Evolutionary conservation across 2,797 vertebrate genomes (phyloP), one percentile per base, ranked within the genome.

Genomic region (Heteromormyrus szaboi): DNA sequence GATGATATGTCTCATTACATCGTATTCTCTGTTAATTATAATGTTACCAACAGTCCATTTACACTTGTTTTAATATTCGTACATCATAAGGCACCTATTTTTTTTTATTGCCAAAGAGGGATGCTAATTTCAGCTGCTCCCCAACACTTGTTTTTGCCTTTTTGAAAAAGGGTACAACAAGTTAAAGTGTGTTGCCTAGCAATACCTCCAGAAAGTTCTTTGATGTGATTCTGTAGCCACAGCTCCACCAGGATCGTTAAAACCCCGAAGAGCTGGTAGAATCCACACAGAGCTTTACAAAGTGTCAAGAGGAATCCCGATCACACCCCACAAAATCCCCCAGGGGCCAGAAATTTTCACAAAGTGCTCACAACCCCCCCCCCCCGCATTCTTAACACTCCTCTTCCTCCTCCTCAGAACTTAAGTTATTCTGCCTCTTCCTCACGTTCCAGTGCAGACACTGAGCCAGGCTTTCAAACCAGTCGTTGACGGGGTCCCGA

Each of bases 381-480:
- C 33, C n/a, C 83, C 11, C 19, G 46, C 17, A 4, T 65, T 25
- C 79, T 46, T 25, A 41, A 50, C 29, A 87, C 87, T 86, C 87
- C n/a, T 72, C 87, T 72, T 94, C 95, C 3, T 97, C 97, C 14
- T 97, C 97, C 17, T 97, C 97, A 0, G 95, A 95, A 0, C 93
- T 88, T 87, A 98, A 97, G 93, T 97, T 95, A 89, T 97, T 93
- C 93, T 97, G 96, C 91, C 95, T 94, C 93, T 97, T 97, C 65
- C 96, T 95, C 2, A 97, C 95, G 54, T 97, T 97, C 96, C 96
- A 97, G 93, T 97, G 96, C 88, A 97, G 90, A 92, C 96, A 97
- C 93, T 97, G 95, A 8, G 96, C 96, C 90, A 97, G 93, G 89
- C 96, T 97, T 88, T 97, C 96, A 4, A 97, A 97, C 96, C 96